Evolutionary conservation across 2,888 invertebrate genomes (phyloP).

Genomic region (Drosophila pegasa): DNA sequence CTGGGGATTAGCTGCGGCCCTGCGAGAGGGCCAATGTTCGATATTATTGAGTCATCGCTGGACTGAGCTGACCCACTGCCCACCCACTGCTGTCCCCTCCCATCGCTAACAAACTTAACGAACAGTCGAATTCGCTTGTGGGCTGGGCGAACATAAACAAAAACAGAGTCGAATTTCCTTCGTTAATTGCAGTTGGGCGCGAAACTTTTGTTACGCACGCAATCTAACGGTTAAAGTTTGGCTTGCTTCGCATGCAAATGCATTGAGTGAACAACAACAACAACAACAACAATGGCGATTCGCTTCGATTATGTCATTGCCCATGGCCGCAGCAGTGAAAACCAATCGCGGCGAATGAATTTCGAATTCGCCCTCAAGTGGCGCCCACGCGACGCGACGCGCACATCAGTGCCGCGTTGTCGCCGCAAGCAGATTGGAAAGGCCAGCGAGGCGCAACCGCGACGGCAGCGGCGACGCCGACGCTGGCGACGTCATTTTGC

Average conservation of each 20-base stretch:
- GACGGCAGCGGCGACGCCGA: slow-evolving; percentile 43
- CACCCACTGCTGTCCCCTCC: slow-evolving; percentile 1
- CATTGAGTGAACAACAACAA: slow-evolving; percentile 28
- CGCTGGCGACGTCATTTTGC: slow-evolving; percentile 44
- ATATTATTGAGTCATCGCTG: slow-evolving; percentile 42
- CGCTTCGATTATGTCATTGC: slow-evolving; percentile 70
- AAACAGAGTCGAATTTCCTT: slow-evolving; percentile 11
- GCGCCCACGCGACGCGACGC: slow-evolving; percentile 66
- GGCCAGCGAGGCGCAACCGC: slow-evolving; percentile 70
- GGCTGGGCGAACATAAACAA: not conserved
- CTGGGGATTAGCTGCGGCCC: slow-evolving; percentile 31
- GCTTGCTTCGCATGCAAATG: slow-evolving; percentile 59
- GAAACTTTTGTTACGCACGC: slow-evolving; percentile 36
- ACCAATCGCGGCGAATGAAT: slow-evolving; percentile 25
- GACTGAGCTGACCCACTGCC: not conserved
- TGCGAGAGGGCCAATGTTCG: slow-evolving; percentile 27
- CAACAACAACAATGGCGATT: slow-evolving; percentile 22
- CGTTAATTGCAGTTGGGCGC: slow-evolving; percentile 9
- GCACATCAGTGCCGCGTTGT: slow-evolving; percentile 6
- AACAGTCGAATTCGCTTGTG: slow-evolving; percentile 24
- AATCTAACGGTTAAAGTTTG: slow-evolving; percentile 28
- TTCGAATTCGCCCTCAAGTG: slow-evolving; percentile 48
- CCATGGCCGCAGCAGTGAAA: slow-evolving; percentile 33
- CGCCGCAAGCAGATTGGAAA: slow-evolving; percentile 39
- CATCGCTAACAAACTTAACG: not conserved